A percentile compares a stretch with the other conserved stretches of the same genome.
Evolutionary conservation across 2,888 invertebrate genomes (phyloP).

Genomic region (Chrysina gloriosa): DNA sequence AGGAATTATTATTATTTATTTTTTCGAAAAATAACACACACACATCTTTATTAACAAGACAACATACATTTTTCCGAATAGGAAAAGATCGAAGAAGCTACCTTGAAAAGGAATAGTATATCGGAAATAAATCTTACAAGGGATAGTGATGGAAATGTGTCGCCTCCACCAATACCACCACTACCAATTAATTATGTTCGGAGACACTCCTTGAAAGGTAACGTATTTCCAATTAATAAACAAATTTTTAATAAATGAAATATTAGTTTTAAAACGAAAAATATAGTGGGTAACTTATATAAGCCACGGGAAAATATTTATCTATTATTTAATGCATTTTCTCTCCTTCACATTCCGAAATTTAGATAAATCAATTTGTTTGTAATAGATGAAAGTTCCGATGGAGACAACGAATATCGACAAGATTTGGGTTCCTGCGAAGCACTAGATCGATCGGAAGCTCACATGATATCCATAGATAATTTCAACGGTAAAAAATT

Average conservation of each 20-base stretch:
- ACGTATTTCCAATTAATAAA: constrained; percentile 19
- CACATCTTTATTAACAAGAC: too few relatives aligned
- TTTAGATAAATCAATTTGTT: neutral
- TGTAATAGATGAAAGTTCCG: constrained; percentile 70
- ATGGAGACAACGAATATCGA: constrained; percentile 62
- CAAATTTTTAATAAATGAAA: neutral
- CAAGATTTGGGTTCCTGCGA: constrained; percentile 60
- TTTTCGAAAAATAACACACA: too few relatives aligned
- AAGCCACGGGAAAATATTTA: too few relatives aligned
- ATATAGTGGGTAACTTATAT: too few relatives aligned
- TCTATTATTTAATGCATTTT: too few relatives aligned
- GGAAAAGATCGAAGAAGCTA: constrained; percentile 55
- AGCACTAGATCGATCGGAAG: constrained; percentile 65
- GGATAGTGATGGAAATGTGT: constrained; percentile 64
- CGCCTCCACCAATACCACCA: constrained; percentile 76
- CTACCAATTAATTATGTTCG: constrained; percentile 71
- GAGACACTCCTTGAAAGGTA: constrained; percentile 52
- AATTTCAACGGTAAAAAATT: constrained; percentile 60
- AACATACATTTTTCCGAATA: too few relatives aligned
- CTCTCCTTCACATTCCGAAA: neutral
- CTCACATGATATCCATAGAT: constrained; percentile 64
- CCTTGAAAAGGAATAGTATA: constrained; percentile 58
- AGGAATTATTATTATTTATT: too few relatives aligned
- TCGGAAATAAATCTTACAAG: constrained; percentile 54
- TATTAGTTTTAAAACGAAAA: too few relatives aligned